Evolutionary conservation across 2,113 vertebrate species (phyloP), one percentile per base, ranked within the genome.

Genomic region (Platysteira castanea): DNA sequence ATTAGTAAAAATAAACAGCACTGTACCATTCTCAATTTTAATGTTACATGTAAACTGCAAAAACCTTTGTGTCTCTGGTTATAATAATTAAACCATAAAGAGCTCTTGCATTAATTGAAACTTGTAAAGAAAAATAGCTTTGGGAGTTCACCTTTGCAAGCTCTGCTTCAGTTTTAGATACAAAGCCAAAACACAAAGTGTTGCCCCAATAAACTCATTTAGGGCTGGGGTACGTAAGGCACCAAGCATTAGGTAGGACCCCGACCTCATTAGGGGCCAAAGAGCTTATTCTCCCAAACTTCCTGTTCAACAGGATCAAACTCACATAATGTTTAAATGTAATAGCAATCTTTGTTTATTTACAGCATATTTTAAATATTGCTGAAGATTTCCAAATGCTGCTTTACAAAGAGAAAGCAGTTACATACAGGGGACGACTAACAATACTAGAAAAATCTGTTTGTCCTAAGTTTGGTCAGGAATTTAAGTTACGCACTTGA

Each of bases 401-500:
- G 83, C 81, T 79, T 78, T 60, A 77, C 49, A 42, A 82, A 89
- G n/a, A 57, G 83, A 70, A 84, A 79, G 56, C 74, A 53, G 52
- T 35, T 61, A 37, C 18, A 79, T 68, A 77, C 4, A 35, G 7
- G 33, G 87, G 87, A 57, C 93, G 93, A 95, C 89, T 86, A 95
- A 95, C 42, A 94, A 49, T 76, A 60, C 83, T 47, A 77, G 50
- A 84, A 89, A 93, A 85, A 27, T 20, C 9, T 84, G 37, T 65
- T 87, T 85, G 92, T 68, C 94, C 89, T 84, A 95, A 96, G 87
- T 63, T 17, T 8, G 78, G 90, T 82, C 70, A 97, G 93, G 97
- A 98, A 98, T 98, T 97, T 81, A 90, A 97, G 92, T 70, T 89
- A 97, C 94, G 95, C 86, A 69, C 64, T 94, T 95, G 88, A 96